Conservation (phyloP, 2,888 invertebrate genomes). For the Adelphocoris suturalis region DNA sequence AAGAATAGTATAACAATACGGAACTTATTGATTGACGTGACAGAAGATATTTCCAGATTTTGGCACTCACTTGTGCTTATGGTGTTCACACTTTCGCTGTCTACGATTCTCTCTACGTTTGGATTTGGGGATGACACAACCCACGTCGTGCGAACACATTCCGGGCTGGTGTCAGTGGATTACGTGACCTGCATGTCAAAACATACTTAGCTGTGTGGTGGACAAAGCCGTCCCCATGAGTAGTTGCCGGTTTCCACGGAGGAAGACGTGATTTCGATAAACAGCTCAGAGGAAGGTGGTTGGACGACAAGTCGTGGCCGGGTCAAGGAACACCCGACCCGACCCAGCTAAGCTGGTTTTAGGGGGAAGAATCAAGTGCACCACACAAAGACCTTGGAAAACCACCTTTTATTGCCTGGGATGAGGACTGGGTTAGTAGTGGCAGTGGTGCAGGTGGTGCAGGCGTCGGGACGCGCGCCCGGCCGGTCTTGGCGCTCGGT, state of each 20-base stretch:
- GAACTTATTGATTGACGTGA: no score
- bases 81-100: background rate
- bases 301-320: conserved; percentile 31
- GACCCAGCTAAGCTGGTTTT: conserved; percentile 56
- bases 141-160: background rate
- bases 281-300: conserved; percentile 30
- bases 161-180: background rate
- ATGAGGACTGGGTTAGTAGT: conserved; percentile 45
- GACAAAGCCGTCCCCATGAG: background rate
- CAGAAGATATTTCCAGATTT: no score
- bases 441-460: conserved; percentile 19
- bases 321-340: conserved; percentile 50
- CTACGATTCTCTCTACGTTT: background rate
- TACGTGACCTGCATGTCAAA: conserved; percentile 36
- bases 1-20: no score
- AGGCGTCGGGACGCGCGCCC: background rate
- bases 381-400: conserved; percentile 58
- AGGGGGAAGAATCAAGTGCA: conserved; percentile 57
- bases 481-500: conserved; percentile 2
- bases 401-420: conserved; percentile 51
- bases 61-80: no score
- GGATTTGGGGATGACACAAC: conserved; percentile 1
- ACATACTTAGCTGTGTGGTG: background rate
- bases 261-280: conserved; percentile 42
- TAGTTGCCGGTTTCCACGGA: background rate